Percentiles rank a stretch among this genome's conserved stretches.
phyloP scores from a whole-genome alignment of 2,113 vertebrate species.

The Struthio camelus region DNA sequence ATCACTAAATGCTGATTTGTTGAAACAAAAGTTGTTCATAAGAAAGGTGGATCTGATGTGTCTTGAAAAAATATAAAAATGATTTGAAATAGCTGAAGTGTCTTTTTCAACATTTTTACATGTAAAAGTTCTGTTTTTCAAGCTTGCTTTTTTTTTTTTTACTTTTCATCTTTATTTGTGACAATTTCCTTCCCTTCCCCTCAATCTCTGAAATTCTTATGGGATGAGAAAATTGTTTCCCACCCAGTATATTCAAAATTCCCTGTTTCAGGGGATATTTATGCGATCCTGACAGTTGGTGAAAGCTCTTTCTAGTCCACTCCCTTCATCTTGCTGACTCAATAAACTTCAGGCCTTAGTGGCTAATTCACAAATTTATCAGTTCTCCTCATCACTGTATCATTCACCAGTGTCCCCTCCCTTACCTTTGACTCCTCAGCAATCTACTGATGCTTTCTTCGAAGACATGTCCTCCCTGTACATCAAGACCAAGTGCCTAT shows the following conservation, averaged over 20 bases:
- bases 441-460: neutral
- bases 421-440: neutral
- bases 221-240: neutral
- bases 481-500: neutral
- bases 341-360: neutral
- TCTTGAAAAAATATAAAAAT: neutral
- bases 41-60: neutral
- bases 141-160: neutral
- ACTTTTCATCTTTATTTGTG: neutral
- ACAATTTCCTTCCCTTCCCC: too few species aligned
- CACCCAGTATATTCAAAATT: neutral
- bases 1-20: too few species aligned
- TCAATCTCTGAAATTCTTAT: neutral
- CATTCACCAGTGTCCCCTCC: neutral
- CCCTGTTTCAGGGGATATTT: neutral
- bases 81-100: neutral
- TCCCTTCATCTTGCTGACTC: neutral
- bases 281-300: neutral
- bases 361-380: neutral
- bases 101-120: neutral
- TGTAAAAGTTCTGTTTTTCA: neutral
- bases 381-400: neutral
- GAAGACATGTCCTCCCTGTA: neutral
- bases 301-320: neutral
- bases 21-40: accelerated